Evolutionary conservation across 2,888 invertebrate species (phyloP).

Genomic region (Mythimna lalbum): DNA sequence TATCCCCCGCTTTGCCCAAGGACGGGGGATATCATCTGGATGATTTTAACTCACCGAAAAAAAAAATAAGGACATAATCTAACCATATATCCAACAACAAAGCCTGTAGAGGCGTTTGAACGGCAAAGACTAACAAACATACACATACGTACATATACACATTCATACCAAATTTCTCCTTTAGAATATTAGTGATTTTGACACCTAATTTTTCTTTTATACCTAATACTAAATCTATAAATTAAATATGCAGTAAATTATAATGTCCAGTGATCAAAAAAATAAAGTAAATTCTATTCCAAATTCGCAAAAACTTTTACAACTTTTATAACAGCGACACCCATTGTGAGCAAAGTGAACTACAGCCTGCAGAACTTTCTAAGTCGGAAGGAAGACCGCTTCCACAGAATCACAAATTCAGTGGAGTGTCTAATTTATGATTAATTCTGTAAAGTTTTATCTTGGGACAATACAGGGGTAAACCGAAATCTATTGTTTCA

Average conservation of each 20-base stretch:
- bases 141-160: too few relatives aligned
- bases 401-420: conserved; percentile 54
- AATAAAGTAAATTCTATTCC: too few relatives aligned
- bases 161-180: too few relatives aligned
- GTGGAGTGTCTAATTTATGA: conserved; percentile 66
- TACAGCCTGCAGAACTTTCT: conserved; percentile 47
- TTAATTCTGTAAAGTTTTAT: conserved; percentile 68
- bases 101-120: too few relatives aligned
- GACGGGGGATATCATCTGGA: too few relatives aligned
- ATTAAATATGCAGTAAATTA: background rate
- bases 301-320: conserved; percentile 4
- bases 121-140: too few relatives aligned
- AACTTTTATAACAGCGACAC: conserved; percentile 38
- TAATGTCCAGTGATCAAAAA: too few relatives aligned
- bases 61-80: too few relatives aligned
- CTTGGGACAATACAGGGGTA: conserved; percentile 62
- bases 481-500: conserved; percentile 84
- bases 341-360: conserved; percentile 48
- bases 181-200: too few relatives aligned
- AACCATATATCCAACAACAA: too few relatives aligned
- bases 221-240: background rate
- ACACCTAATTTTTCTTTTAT: background rate
- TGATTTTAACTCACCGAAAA: too few relatives aligned
- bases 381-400: conserved; percentile 61
- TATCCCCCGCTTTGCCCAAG: too few relatives aligned